Conservation (phyloP, 2,797 vertebrate species). For the Enteromius argenteus region DNA sequence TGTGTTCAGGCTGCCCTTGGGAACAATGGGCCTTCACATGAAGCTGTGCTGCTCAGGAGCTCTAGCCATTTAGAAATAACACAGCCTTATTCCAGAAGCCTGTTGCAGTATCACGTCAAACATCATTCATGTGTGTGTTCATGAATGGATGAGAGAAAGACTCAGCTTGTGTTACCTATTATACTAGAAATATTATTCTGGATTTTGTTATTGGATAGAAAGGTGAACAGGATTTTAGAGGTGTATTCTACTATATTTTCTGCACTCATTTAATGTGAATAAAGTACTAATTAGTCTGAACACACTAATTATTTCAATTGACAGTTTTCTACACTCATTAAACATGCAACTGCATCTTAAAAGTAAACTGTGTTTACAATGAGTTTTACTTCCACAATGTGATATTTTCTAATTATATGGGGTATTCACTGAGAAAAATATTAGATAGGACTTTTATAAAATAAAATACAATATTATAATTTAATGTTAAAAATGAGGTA, state of each 20-base stretch:
- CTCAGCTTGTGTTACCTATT: background rate
- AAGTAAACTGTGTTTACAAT: background rate
- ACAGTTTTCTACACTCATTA: background rate
- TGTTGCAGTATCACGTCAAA: background rate
- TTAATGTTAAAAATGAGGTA: background rate
- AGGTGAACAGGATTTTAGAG: background rate
- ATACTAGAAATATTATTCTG: background rate
- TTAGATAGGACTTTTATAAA: background rate
- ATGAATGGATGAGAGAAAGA: background rate
- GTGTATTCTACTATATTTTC: background rate
- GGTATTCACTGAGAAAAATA: background rate
- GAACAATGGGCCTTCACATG: slow-evolving; percentile 38
- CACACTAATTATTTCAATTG: background rate
- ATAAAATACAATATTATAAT: background rate
- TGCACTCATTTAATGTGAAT: background rate
- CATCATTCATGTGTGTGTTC: background rate
- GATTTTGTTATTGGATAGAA: background rate
- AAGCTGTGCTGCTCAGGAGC: slow-evolving; percentile 1
- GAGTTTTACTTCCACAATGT: background rate
- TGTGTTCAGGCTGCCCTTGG: slow-evolving; percentile 48
- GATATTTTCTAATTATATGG: background rate
- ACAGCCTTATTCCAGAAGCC: background rate
- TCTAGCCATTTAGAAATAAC: slow-evolving; percentile 21
- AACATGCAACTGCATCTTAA: background rate
- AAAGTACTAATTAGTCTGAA: background rate